Evolutionary conservation across 35 echinoderm and acorn worm genomes (phyloP).

Genomic region (Apostichopus parvimensis): DNA sequence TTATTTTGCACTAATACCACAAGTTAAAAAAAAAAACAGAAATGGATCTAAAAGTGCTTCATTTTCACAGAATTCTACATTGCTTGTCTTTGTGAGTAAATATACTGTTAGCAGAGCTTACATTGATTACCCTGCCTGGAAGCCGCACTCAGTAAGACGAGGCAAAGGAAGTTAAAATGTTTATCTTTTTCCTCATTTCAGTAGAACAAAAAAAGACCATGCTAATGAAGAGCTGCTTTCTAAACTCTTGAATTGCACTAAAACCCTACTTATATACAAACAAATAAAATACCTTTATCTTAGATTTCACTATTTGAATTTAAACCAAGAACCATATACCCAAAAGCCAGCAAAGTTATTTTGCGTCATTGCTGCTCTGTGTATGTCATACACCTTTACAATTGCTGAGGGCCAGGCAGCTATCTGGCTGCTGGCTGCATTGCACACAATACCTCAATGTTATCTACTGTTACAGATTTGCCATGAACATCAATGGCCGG

Average conservation of each 20-base stretch:
- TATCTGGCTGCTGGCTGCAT: background rate
- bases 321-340: background rate
- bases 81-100: background rate
- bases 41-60: background rate
- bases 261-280: background rate
- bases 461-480: background rate
- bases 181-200: background rate
- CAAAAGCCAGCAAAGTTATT: background rate
- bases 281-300: background rate
- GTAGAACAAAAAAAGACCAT: background rate
- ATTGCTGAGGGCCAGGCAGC: background rate
- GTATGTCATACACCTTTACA: background rate
- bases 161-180: background rate
- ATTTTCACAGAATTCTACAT: too few species aligned
- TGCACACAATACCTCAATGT: background rate
- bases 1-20: conserved; percentile 22
- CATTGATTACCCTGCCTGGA: background rate
- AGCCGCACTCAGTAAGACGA: background rate
- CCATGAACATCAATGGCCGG: background rate
- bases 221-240: background rate
- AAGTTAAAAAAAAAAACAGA: conserved; percentile 21
- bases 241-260: background rate
- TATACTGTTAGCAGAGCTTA: background rate
- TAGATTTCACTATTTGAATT: background rate
- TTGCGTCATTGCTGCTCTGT: background rate